Conservation (phyloP, 1,140 invertebrate genomes). For the Drosophila albomicans region DNA sequence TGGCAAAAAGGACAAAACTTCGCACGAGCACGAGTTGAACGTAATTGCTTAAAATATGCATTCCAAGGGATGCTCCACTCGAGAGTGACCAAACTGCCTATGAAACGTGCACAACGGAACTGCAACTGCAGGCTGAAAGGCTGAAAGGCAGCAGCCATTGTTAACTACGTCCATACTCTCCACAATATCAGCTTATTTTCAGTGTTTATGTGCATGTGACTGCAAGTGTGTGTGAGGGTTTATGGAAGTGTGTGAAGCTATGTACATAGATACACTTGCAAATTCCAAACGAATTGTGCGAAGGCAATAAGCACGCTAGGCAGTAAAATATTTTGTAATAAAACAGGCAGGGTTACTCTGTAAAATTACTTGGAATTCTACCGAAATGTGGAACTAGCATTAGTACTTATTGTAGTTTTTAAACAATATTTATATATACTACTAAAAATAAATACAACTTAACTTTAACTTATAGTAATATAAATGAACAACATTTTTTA, state of each 20-base stretch:
- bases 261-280: neutral
- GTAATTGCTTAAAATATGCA: conserved; percentile 45
- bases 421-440: no score
- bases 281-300: conserved; percentile 13
- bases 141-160: conserved; percentile 18
- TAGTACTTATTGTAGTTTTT: no score
- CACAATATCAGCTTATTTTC: conserved; percentile 12
- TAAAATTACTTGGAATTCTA: neutral
- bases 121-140: conserved; percentile 8
- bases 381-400: no score
- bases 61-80: conserved; percentile 1
- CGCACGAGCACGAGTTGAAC: conserved; percentile 4
- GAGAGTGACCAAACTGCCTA: neutral
- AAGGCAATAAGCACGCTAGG: conserved; percentile 7
- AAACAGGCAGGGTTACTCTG: neutral
- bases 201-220: no score
- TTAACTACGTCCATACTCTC: conserved; percentile 14
- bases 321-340: neutral
- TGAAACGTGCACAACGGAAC: conserved; percentile 9
- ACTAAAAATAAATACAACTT: neutral
- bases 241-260: neutral
- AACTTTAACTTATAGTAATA: neutral
- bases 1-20: conserved; percentile 17
- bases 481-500: no score
- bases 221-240: neutral